Percentiles rank a stretch among this genome's conserved stretches.
Evolutionary conservation across 2,888 invertebrate species (phyloP).

Genomic region (Eupelmus urozonus): DNA sequence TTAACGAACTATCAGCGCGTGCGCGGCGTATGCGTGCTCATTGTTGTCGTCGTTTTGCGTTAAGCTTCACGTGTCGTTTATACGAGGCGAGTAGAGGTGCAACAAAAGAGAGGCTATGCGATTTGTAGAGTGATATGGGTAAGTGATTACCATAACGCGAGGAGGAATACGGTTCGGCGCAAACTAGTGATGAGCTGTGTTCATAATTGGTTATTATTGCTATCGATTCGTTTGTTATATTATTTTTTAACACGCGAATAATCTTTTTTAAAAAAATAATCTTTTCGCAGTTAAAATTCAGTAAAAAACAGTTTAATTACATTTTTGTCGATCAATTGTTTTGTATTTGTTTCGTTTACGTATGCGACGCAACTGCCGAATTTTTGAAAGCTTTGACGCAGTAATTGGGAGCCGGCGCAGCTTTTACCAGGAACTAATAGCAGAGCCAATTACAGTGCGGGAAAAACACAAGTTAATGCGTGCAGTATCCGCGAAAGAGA

Average conservation of each 20-base stretch:
- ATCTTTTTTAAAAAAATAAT: too few relatives aligned
- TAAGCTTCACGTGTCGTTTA: conserved; percentile 15
- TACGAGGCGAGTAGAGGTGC: background rate
- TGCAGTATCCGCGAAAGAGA: background rate
- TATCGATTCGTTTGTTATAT: too few relatives aligned
- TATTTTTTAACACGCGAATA: too few relatives aligned
- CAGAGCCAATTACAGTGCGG: conserved; percentile 47
- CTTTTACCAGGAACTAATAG: background rate
- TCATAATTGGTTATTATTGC: too few relatives aligned
- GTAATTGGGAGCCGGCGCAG: background rate
- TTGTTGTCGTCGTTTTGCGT: conserved; percentile 3
- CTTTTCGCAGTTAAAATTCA: too few relatives aligned
- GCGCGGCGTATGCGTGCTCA: conserved; percentile 4
- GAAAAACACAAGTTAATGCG: conserved; percentile 25
- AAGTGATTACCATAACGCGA: background rate
- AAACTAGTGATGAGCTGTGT: too few relatives aligned
- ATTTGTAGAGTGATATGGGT: conserved; percentile 35
- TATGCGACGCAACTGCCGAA: too few relatives aligned
- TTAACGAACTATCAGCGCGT: conserved; percentile 39
- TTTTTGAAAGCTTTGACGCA: too few relatives aligned
- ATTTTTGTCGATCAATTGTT: too few relatives aligned
- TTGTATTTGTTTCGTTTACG: too few relatives aligned
- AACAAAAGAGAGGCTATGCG: conserved; percentile 8
- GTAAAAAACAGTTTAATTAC: too few relatives aligned
- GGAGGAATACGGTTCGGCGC: background rate